These are phyloP conservation scores for Caiman crocodilus DNA, from an alignment of 2,797 vertebrate species.

Conservation along the genomic window DNA sequence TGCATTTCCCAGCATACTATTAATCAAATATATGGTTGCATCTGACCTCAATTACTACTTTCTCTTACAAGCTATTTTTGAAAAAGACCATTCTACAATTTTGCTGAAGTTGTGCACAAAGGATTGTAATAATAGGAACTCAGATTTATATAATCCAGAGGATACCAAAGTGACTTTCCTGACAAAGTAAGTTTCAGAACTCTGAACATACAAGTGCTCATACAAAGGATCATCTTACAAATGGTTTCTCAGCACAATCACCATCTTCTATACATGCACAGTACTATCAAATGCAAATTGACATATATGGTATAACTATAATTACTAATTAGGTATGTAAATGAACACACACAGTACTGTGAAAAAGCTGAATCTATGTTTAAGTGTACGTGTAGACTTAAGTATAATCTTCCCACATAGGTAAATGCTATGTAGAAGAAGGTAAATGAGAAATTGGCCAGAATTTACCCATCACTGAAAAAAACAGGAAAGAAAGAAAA, in stretches of 20 bases:
- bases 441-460: too few relatives aligned
- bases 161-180: conserved; percentile 32
- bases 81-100: conserved; percentile 49
- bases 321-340: background rate
- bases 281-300: background rate
- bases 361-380: background rate
- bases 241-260: rapidly evolving
- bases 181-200: background rate
- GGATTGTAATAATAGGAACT: background rate
- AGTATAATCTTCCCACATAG: background rate
- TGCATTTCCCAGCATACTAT: background rate
- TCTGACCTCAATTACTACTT: conserved; percentile 71
- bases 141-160: conserved; percentile 59
- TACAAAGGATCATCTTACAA: background rate
- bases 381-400: background rate
- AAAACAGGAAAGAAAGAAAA: background rate
- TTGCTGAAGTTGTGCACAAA: conserved; percentile 20
- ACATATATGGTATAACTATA: background rate
- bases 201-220: rapidly evolving
- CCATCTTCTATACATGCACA: background rate
- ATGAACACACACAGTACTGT: background rate
- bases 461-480: background rate
- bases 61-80: conserved; percentile 48
- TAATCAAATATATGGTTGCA: background rate
- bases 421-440: background rate